Evolutionary conservation across 2,113 vertebrate genomes (phyloP).

Genomic region (Dasypus novemcinctus): DNA sequence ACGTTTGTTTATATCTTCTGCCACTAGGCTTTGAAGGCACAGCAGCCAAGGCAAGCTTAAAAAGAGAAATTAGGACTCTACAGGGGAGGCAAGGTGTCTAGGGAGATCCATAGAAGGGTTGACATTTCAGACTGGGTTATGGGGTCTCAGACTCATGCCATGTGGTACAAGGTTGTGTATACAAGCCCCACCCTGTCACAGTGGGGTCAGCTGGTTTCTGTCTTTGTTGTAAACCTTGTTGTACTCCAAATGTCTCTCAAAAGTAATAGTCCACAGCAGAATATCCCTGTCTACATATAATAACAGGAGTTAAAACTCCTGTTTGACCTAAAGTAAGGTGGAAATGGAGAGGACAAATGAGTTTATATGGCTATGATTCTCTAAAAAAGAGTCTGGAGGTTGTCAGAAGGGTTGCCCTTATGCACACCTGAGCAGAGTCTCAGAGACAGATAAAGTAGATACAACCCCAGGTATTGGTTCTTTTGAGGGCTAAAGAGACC

Average conservation of each 20-base stretch:
- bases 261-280: background rate
- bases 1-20: background rate
- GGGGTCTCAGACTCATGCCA: background rate
- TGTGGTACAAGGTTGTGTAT: background rate
- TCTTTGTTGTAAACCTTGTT: background rate
- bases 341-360: too few species aligned
- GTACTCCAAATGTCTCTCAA: background rate
- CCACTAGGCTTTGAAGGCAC: background rate
- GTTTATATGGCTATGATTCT: too few species aligned
- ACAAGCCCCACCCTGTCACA: background rate
- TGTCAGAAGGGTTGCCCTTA: too few species aligned
- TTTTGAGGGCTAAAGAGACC: too few species aligned
- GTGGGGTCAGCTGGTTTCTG: background rate
- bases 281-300: too few species aligned
- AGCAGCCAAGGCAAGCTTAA: background rate
- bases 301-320: too few species aligned
- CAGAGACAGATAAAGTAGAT: too few species aligned
- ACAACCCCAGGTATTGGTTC: too few species aligned
- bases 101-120: background rate
- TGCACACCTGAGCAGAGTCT: too few species aligned
- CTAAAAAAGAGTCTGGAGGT: too few species aligned
- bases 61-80: background rate
- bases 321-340: too few species aligned
- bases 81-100: background rate
- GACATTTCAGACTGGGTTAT: background rate